Conservation (phyloP, 1,140 invertebrate genomes). For the Drosophila melanica region DNA sequence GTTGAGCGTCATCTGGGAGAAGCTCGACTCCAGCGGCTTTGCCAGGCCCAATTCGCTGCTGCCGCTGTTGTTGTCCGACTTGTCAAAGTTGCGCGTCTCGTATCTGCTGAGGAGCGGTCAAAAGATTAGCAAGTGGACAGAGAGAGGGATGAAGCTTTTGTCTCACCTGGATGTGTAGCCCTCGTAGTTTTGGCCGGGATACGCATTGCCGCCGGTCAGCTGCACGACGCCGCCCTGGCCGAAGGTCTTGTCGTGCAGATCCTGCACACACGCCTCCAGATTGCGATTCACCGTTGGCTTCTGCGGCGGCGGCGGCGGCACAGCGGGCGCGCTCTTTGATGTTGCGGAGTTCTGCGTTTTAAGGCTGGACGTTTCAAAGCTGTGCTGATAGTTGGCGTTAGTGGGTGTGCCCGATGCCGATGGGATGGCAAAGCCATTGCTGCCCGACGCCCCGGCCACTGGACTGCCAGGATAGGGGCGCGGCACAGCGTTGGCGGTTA, state of each 20-base stretch:
- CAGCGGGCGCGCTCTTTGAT: constrained; percentile 39
- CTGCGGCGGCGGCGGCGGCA: constrained; percentile 61
- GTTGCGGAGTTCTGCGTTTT: constrained; percentile 69
- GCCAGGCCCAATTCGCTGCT: constrained; percentile 47
- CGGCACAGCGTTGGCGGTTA: constrained; percentile 84
- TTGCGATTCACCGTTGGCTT: constrained; percentile 75
- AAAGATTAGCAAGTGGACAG: neutral
- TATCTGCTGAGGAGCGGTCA: constrained; percentile 56
- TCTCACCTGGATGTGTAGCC: constrained; percentile 86
- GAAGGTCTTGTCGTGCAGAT: constrained; percentile 83
- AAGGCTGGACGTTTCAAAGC: constrained; percentile 78
- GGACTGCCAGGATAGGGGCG: constrained; percentile 82
- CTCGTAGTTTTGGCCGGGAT: constrained; percentile 85
- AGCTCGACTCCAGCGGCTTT: constrained; percentile 77
- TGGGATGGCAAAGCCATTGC: constrained; percentile 61
- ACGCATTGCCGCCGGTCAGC: constrained; percentile 66
- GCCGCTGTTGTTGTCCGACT: constrained; percentile 63
- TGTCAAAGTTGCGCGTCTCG: constrained; percentile 81
- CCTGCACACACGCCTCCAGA: constrained; percentile 80
- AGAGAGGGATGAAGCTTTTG: neutral
- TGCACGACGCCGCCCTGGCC: constrained; percentile 81
- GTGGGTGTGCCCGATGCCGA: constrained; percentile 58
- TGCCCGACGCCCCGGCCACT: constrained; percentile 45
- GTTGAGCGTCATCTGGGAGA: constrained; percentile 79
- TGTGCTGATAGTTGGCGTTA: constrained; percentile 77